Conservation (phyloP, 2,797 vertebrate genomes). For the Distichodus sexfasciatus region DNA sequence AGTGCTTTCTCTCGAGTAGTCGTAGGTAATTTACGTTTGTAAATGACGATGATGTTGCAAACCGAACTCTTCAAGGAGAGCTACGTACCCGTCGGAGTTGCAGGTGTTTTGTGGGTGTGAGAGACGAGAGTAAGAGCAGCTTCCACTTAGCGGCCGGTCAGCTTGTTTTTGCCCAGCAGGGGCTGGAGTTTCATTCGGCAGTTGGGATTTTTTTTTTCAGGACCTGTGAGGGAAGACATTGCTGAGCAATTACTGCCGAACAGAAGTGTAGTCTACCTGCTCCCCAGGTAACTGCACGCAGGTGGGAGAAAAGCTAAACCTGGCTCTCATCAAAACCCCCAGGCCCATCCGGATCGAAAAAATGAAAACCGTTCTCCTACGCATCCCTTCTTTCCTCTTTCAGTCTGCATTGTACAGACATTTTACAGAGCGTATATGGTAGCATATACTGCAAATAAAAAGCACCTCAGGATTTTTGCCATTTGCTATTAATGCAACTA, state of each 20-base stretch:
- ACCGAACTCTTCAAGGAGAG: slow-evolving; percentile 28
- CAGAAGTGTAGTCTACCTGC: slow-evolving; percentile 48
- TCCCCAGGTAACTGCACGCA: slow-evolving; percentile 45
- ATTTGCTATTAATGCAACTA: too few relatives aligned
- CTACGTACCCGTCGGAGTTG: neutral
- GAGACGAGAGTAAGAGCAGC: slow-evolving; percentile 19
- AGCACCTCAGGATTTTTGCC: too few relatives aligned
- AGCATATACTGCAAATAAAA: too few relatives aligned
- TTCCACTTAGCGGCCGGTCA: slow-evolving; percentile 23
- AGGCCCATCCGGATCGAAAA: slow-evolving; percentile 14
- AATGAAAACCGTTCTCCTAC: slow-evolving; percentile 26
- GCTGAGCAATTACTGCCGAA: slow-evolving; percentile 52
- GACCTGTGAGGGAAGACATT: slow-evolving; percentile 41
- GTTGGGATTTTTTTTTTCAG: slow-evolving; percentile 41
- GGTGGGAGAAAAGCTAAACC: slow-evolving; percentile 33
- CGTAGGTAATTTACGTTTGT: slow-evolving; percentile 29
- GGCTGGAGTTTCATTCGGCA: slow-evolving; percentile 21
- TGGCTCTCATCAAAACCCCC: slow-evolving; percentile 45
- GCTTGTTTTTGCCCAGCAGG: slow-evolving; percentile 50
- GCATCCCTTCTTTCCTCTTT: slow-evolving; percentile 2
- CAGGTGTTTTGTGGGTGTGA: neutral
- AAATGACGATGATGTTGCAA: slow-evolving; percentile 37
- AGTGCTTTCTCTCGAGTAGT: slow-evolving; percentile 14
- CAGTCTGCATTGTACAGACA: too few relatives aligned
- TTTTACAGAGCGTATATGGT: too few relatives aligned